Evolutionary conservation across 2,113 vertebrate species (phyloP), one percentile per base, ranked within the genome.

Genomic region (Mola mola): DNA sequence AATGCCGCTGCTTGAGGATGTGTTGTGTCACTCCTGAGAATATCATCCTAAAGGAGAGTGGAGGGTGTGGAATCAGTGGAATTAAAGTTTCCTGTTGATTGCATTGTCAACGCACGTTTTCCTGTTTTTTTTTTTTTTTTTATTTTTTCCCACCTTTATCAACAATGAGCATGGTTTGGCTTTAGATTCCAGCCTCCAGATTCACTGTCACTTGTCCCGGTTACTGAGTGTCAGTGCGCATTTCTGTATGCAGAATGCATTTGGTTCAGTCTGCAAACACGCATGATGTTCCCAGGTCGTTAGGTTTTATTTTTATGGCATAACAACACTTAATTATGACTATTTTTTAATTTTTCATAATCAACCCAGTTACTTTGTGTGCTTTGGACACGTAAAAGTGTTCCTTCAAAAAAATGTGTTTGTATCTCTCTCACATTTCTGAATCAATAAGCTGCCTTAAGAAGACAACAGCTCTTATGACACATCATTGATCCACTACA

Each of bases 51-150:
- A 38, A 26, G 56, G 21, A 25, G 19, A 16, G 8, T 38, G 26
- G 19, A 25, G 28, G 15, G 9, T 11, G 68, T 24, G 33, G 67
- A 66, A 48, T 19, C 31, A 42, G 69, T 47, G 48, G 44, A 43
- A 46, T 51, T 26, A 53, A 29, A 52, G 28, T 28, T 64, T 71
- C 42, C 36, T 17, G 28, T 19, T 69, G 52, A 60, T 55, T 71
- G 29, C 40, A 46, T 62, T 66, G 71, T 79, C 72, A 68, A 24
- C 46, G 51, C 33, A 61, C 21, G 65, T 76, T 76, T 55, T 40
- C 9, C 21, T 58, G 20, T 17, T 75, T 40, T 24, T 20, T 25
- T 47, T 61, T 48, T 68, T 78, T 83, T 58, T 64, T 72, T 77
- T 11, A 15, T 5, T 36, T 15, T 11, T 52, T 69, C 43, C 68